phyloP scores from a whole-genome alignment of 2,797 vertebrate genomes.

The Gallinago solitaria region DNA sequence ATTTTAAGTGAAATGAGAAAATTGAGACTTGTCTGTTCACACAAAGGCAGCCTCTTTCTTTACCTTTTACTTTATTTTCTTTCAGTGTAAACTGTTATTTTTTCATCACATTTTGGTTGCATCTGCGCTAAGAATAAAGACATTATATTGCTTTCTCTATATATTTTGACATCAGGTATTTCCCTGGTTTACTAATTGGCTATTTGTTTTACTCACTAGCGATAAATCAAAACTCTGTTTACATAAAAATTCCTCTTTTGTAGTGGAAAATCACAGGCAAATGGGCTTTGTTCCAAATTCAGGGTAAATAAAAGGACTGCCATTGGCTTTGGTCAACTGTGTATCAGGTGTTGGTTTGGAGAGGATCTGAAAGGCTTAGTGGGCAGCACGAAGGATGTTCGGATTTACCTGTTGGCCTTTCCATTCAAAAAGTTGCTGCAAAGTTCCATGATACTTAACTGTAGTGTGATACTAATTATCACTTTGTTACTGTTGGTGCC shows the following conservation, averaged over 20 bases:
- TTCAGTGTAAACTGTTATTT: neutral
- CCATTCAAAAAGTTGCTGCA: neutral
- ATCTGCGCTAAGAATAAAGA: neutral
- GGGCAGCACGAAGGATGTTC: neutral
- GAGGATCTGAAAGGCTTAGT: neutral
- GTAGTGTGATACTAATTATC: neutral
- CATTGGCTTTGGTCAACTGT: neutral
- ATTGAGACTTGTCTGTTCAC: neutral
- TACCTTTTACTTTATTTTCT: neutral
- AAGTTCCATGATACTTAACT: neutral
- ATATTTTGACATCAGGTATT: neutral
- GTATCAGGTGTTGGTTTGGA: neutral
- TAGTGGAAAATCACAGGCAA: neutral
- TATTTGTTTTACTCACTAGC: neutral
- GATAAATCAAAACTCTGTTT: neutral
- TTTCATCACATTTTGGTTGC: neutral
- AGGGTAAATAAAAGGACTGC: neutral
- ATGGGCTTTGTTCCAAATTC: neutral
- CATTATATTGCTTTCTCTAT: neutral
- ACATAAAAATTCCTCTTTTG: neutral
- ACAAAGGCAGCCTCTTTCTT: neutral
- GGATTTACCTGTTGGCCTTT: neutral
- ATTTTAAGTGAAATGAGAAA: neutral
- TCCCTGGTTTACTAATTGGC: neutral
- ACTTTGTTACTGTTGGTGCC: neutral